phyloP scores from a whole-genome alignment of 2,797 vertebrate species.

The Botia almorhae region DNA sequence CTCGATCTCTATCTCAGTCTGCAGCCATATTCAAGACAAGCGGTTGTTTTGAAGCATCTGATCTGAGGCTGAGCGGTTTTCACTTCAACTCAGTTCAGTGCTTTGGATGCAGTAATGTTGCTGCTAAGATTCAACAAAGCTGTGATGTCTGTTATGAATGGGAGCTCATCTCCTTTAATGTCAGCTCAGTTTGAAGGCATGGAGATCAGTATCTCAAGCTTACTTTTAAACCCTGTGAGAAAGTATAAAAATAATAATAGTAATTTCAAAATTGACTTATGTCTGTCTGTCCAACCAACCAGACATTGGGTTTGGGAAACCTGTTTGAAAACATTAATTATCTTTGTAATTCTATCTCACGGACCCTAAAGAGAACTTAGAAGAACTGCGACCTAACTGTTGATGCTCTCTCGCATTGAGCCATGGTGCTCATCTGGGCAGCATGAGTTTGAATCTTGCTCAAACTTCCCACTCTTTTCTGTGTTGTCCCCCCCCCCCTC shows the following conservation, averaged over 20 bases:
- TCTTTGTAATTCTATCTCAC: too few species aligned
- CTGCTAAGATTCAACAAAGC: not conserved
- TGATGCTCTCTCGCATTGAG: conserved; percentile 6
- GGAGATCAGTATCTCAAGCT: not conserved
- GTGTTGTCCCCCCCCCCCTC: not conserved
- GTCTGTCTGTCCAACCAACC: not conserved
- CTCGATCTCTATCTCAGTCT: conserved; percentile 1
- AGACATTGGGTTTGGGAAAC: not conserved
- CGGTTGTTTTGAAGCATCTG: conserved; percentile 36
- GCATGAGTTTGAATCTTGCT: not conserved
- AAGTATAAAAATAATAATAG: not conserved
- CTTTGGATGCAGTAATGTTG: not conserved
- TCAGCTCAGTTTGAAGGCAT: not conserved
- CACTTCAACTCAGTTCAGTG: conserved; percentile 2
- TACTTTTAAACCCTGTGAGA: not conserved
- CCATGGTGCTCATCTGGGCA: not conserved
- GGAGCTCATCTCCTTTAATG: not conserved
- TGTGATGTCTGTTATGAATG: conserved; percentile 19
- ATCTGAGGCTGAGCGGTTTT: conserved; percentile 39
- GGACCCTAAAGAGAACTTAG: too few species aligned
- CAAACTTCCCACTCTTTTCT: not conserved
- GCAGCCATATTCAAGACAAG: conserved; percentile 12
- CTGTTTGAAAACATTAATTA: too few species aligned
- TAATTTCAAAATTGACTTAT: not conserved
- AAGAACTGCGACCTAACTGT: not conserved